Evolutionary conservation across 1,140 invertebrate species (phyloP).

Genomic region (Teleopsis dalmanni): DNA sequence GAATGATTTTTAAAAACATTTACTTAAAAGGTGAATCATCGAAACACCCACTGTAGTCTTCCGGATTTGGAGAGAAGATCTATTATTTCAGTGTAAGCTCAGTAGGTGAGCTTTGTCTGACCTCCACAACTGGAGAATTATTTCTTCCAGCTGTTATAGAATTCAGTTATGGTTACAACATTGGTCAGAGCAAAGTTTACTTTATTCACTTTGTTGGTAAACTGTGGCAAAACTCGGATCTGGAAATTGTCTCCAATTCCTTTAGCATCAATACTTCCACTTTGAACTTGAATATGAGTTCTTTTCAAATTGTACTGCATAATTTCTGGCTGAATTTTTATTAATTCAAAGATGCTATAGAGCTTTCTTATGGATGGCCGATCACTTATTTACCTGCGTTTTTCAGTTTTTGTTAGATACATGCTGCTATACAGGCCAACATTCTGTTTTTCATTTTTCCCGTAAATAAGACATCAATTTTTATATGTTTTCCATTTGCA

Average conservation of each 20-base stretch:
- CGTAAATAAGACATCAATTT: constrained; percentile 38
- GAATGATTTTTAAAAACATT: constrained; percentile 21
- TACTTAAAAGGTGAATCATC: constrained; percentile 55
- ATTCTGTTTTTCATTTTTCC: constrained; percentile 46
- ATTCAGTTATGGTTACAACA: constrained; percentile 73
- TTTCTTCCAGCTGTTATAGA: constrained; percentile 80
- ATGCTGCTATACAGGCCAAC: constrained; percentile 47
- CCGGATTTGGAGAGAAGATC: constrained; percentile 63
- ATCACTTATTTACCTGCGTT: constrained; percentile 31
- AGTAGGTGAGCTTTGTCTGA: constrained; percentile 46
- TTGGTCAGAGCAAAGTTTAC: constrained; percentile 71
- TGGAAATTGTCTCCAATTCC: constrained; percentile 51
- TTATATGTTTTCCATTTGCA: constrained; percentile 1
- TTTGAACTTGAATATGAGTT: too few species aligned
- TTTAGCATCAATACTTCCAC: constrained; percentile 48
- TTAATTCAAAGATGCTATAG: background rate
- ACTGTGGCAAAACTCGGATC: constrained; percentile 64
- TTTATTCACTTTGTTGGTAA: constrained; percentile 64
- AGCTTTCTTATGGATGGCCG: too few species aligned
- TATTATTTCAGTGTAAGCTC: constrained; percentile 62
- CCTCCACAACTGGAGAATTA: constrained; percentile 76
- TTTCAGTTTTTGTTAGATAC: constrained; percentile 36
- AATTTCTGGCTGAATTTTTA: too few species aligned
- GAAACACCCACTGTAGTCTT: constrained; percentile 46
- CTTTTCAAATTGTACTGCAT: too few species aligned